These are phyloP conservation scores for Myotis findleyi DNA, from an alignment of 2,797 vertebrate species.

Conservation along the genomic window DNA sequence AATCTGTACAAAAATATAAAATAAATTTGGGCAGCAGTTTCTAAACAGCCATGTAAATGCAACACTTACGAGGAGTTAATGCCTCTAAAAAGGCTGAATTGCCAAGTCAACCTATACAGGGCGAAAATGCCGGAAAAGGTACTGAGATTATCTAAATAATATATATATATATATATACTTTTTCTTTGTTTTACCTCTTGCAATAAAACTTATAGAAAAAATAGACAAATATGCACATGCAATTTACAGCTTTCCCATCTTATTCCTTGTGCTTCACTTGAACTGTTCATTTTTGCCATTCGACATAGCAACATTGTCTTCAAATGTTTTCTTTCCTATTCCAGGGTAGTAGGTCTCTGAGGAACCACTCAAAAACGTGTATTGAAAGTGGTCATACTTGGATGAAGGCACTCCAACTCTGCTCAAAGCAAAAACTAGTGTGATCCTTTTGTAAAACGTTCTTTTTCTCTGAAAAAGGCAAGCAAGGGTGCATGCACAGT, in stretches of 20 bases:
- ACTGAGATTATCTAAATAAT: conserved; percentile 91
- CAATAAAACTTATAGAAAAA: conserved; percentile 94
- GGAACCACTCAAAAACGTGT: conserved; percentile 87
- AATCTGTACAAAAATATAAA: conserved; percentile 95
- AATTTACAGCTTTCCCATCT: conserved; percentile 91
- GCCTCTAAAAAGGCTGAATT: conserved; percentile 90
- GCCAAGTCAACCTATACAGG: conserved; percentile 90
- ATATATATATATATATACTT: conserved; percentile 71
- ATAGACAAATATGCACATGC: conserved; percentile 93
- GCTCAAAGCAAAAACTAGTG: conserved; percentile 94
- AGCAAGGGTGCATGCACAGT: conserved; percentile 98
- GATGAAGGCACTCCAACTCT: conserved; percentile 98
- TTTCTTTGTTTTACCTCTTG: conserved; percentile 87
- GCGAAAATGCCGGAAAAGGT: conserved; percentile 88
- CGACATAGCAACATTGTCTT: conserved; percentile 84
- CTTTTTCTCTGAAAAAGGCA: conserved; percentile 93
- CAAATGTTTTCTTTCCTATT: conserved; percentile 84
- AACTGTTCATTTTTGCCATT: conserved; percentile 84
- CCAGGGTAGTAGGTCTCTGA: conserved; percentile 89
- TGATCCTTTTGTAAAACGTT: conserved; percentile 88
- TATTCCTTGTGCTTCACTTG: conserved; percentile 92
- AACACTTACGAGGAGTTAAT: conserved; percentile 91
- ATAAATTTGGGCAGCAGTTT: conserved; percentile 92
- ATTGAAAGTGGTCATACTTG: conserved; percentile 94
- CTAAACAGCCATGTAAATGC: conserved; percentile 92